Evolutionary conservation across 2,888 invertebrate species (phyloP), one percentile per base, ranked within the genome.

Genomic region (Sisyra nigra): DNA sequence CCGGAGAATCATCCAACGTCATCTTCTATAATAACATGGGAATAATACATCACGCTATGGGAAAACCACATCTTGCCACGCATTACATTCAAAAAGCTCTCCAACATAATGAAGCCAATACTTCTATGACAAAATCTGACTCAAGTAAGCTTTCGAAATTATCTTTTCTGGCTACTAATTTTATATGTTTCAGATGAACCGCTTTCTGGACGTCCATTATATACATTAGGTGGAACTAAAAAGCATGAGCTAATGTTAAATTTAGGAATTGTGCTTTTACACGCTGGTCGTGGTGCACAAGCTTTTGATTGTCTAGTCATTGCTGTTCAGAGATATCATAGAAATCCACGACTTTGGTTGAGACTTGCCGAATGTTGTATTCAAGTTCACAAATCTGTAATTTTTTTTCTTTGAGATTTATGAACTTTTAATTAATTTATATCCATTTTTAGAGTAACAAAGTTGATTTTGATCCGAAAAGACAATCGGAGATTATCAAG

Each of bases 291-390:
- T 52, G 76, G 87, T 1, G 69, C 73, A 47, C 80, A 84, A 54
- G 93, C 96, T 1, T 94, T 96, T 62, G 89, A 91, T 55, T 91
- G 87, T 59, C 73, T 94, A 35, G 76, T 87, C 10, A 81, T 89
- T 60, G 86, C 86, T 2, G 78, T 88, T 0, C 77, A 88, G 48
- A 76, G 83, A 45, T 87, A 84, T 55, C 87, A 86, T 47, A 80
- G 81, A 52, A 93, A 92, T 62, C 85, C 93, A 3, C 70, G 86
- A 44, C 70, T 96, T 33, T 97, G 96, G 94, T 66, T 92, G 45
- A 72, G 94, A 52, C 68, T 96, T 53, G 92, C 94, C 0, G 96
- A 96, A 62, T 91, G 93, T 56, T 91, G 91, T 59, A 83, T 91
- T 36, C 68, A 67, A 61, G 59, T 63, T n/a, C 63, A 69, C 49